Evolutionary conservation across 1,140 invertebrate genomes (phyloP).

Genomic region (Atta colombica): DNA sequence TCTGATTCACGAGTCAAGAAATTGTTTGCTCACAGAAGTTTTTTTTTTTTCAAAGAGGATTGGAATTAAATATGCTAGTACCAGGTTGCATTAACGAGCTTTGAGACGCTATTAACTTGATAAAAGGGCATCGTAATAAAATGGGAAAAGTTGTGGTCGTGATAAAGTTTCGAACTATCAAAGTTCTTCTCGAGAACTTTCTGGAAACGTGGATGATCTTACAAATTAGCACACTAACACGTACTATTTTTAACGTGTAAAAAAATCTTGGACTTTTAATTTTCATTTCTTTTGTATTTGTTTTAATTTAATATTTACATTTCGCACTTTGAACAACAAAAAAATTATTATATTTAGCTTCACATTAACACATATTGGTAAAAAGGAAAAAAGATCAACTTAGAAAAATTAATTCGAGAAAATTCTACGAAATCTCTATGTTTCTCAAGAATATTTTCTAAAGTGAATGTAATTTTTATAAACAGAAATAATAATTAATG

Average conservation of each 20-base stretch:
- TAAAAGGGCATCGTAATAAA: slow-evolving; percentile 57
- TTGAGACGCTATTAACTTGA: slow-evolving; percentile 57
- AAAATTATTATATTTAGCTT: no score
- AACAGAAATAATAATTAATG: slow-evolving; percentile 8
- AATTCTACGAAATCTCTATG: not conserved
- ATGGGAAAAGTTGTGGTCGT: slow-evolving; percentile 55
- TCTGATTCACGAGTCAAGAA: not conserved
- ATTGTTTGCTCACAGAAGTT: not conserved
- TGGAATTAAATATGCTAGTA: slow-evolving; percentile 46
- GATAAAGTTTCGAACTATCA: slow-evolving; percentile 59
- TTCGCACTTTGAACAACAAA: not conserved
- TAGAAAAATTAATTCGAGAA: not conserved
- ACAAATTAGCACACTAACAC: slow-evolving; percentile 52
- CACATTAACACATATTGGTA: no score
- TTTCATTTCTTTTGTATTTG: slow-evolving; percentile 5
- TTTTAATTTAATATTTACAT: slow-evolving; percentile 9
- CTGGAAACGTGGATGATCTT: slow-evolving; percentile 50
- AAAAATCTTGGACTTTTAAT: slow-evolving; percentile 12
- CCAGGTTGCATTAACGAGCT: slow-evolving; percentile 35
- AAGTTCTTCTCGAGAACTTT: slow-evolving; percentile 35
- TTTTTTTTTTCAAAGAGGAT: not conserved
- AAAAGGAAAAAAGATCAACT: not conserved
- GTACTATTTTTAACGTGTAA: slow-evolving; percentile 42
- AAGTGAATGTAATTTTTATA: not conserved
- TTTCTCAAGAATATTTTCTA: not conserved